These are phyloP conservation scores for Hippocampus kuda DNA, from an alignment of 2,797 vertebrate species.

Conservation along the genomic window DNA sequence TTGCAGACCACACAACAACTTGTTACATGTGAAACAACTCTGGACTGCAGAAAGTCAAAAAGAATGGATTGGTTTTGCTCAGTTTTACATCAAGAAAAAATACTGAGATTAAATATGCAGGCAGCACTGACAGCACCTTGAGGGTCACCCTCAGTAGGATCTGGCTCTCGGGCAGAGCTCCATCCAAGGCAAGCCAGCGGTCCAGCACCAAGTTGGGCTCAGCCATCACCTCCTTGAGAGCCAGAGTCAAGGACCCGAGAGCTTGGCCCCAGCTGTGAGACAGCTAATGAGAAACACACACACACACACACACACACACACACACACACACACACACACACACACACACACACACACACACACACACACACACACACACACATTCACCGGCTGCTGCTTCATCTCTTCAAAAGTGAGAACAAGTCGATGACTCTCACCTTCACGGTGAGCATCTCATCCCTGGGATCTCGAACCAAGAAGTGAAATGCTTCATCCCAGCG, in stretches of 20 bases:
- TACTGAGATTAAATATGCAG: constrained; percentile 4
- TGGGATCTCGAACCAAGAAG: constrained; percentile 77
- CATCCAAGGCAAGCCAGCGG: constrained; percentile 72
- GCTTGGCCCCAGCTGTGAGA: constrained; percentile 69
- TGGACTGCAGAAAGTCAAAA: no score
- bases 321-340: constrained; percentile 32
- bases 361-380: constrained; percentile 28
- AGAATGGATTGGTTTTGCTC: no score
- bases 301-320: constrained; percentile 32
- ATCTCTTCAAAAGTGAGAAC: not conserved
- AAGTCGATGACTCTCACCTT: constrained; percentile 64
- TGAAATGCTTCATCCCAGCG: constrained; percentile 81
- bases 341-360: constrained; percentile 32
- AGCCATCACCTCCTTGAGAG: constrained; percentile 70
- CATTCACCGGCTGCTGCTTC: not conserved
- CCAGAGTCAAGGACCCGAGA: constrained; percentile 70
- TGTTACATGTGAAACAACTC: not conserved
- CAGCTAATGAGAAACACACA: constrained; percentile 51
- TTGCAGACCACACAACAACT: no score
- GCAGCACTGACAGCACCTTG: constrained; percentile 63
- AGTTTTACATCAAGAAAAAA: no score
- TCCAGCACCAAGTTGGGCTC: constrained; percentile 73
- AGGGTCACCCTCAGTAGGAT: constrained; percentile 76
- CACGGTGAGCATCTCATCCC: constrained; percentile 71
- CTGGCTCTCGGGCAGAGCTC: constrained; percentile 70